Base-by-base conservation (phyloP, 1,140 invertebrate genomes). In the Bilobella aurantiaca region DNA sequence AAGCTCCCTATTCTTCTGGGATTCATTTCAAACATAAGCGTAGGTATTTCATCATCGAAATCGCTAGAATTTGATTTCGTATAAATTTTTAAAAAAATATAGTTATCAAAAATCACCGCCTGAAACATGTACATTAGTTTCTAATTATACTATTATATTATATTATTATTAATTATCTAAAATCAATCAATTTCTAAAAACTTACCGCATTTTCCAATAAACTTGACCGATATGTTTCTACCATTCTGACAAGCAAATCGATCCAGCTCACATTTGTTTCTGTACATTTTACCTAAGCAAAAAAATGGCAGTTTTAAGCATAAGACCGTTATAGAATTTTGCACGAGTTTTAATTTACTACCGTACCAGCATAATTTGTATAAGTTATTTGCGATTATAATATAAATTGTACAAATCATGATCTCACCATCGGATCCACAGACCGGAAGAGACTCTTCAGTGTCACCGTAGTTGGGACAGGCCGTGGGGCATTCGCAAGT, bases 201-300 rank as follows among this genome's bases (percentile, higher is more conserved):
- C 58, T 85, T 78, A 95, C 91, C 91, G 78, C 92, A 95, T 81
- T 89, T 90, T 49, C 92, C 92, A 64, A 83, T 82, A 78, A 89
- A 93, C 75, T 89, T 90, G 73, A 92, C 83, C n/a, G 84, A 85
- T 73, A 95, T 88, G 76, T 90, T 89, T 59, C 80, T 81, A 67
- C 85, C 83, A 18, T 82, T 77, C 25, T 81, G 79, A 77, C 91
- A 95, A 0, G 90, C 86, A n/a, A 83, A 82, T 68, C 82, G 80
- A 68, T 85, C 84, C 75, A 95, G 81, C 74, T 93, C 87, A 79
- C 92, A 96, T 58, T 86, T 81, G 74, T 87, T 88, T 14, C 82
- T 81, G 75, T 91, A 89, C 60, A 53, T 14, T 23, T 53, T 53
- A 5, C 49, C 49, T 53, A 42, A 42, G 18, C 18, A 12, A 42